These are phyloP conservation scores for Pygoscelis adeliae DNA, from an alignment of 2,113 vertebrate species.

Conservation along the genomic window DNA sequence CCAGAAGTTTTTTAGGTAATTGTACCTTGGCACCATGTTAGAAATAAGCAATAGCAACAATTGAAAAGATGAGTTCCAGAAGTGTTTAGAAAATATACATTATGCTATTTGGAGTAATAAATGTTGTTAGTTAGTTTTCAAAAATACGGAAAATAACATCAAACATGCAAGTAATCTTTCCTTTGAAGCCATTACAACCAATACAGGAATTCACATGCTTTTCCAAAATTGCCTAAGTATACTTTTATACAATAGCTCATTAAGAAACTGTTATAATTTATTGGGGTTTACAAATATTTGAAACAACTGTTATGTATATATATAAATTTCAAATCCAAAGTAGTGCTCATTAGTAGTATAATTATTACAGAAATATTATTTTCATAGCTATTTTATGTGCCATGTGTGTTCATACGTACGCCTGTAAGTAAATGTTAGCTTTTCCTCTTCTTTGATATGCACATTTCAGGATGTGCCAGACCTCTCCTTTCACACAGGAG, in stretches of 20 bases:
- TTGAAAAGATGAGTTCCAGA: background rate
- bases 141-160: background rate
- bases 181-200: background rate
- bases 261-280: background rate
- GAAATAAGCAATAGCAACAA: background rate
- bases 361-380: background rate
- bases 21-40: background rate
- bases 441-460: background rate
- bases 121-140: background rate
- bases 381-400: background rate
- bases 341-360: background rate
- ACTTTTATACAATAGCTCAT: background rate
- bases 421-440: background rate
- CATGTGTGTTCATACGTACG: fast-evolving
- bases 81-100: background rate
- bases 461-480: background rate
- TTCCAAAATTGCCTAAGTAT: background rate
- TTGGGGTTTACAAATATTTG: background rate
- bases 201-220: background rate
- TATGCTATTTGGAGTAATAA: background rate
- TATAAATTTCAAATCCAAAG: background rate
- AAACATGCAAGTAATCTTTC: background rate
- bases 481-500: background rate
- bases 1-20: background rate
- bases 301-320: background rate